Evolutionary conservation across 1,140 invertebrate genomes (phyloP), one percentile per base, ranked within the genome.

Genomic region (Leptinotarsa texana): DNA sequence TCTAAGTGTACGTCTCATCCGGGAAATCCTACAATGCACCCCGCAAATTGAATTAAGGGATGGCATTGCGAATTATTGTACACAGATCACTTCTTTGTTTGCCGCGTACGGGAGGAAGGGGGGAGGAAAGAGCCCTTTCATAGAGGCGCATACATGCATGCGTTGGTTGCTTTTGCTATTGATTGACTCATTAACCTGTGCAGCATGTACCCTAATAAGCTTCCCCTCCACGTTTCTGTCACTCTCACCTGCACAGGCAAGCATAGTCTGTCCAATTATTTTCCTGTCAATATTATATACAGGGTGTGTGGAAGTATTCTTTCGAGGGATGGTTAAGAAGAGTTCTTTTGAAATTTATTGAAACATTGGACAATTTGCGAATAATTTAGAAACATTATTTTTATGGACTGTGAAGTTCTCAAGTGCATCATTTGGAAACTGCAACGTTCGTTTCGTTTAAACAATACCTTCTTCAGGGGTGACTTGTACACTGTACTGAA

Each of bases 141-240:
- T 15, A 18, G 27, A 17, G 42, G 67, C 63, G 73, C 77, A 69
- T 75, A 79, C 77, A 79, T 78, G 75, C 79, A 78, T 80, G 78
- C 77, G 74, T 75, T 57, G 51, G 74, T 75, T 57, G 51, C 73
- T 75, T 78, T 78, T 75, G 76, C 78, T 81, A 81, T 81, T 80
- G 80, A 81, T 81, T 81, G 77, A 78, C 79, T 74, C 77, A 78
- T 81, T 77, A 17, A 75, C 74, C 73, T 63, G 74, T 18, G 77
- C 68, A 79, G 75, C 76, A 78, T 76, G 76, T 75, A 66, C 51
- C 75, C 75, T 74, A 76, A 79, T 79, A 69, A 78, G 69, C 72
- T 42, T 62, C 73, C 66, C 49, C 63, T 61, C 65, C 61, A 42
- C 51, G n/a, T 69, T 57, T 47, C 71, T 61, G 21, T 57, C 68